A percentile compares a stretch with the other conserved stretches of the same genome.
Conservation (phyloP, 2,113 vertebrate genomes). For the Pipa parva region DNA sequence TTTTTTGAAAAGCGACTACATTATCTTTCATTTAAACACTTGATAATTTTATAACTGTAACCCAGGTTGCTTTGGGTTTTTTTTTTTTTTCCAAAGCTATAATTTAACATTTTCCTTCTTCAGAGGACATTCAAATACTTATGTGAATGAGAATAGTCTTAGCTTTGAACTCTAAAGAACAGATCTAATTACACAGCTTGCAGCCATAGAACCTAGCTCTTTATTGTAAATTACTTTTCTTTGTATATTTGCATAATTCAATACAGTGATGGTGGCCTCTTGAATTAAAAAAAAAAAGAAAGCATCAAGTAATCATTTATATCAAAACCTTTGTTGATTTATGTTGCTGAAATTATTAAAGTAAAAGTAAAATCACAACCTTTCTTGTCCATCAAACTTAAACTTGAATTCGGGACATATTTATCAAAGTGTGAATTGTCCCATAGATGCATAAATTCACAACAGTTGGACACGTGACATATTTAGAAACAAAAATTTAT, state of each 20-base stretch:
- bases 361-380: no score
- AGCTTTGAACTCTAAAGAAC: constrained; percentile 56
- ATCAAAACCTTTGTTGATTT: no score
- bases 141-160: constrained; percentile 52
- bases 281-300: no score
- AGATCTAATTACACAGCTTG: constrained; percentile 67
- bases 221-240: constrained; percentile 59
- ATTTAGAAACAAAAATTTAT: no score
- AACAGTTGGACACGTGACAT: no score
- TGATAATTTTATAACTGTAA: neutral
- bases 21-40: constrained; percentile 13
- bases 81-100: constrained; percentile 47
- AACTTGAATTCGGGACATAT: no score
- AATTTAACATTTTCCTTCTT: constrained; percentile 55
- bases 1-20: constrained; percentile 47
- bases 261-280: constrained; percentile 55
- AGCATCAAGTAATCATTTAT: no score
- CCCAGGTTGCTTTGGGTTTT: constrained; percentile 25
- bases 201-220: constrained; percentile 55
- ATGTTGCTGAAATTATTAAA: no score
- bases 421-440: no score
- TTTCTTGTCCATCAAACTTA: no score
- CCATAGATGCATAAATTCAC: no score
- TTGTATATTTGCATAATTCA: constrained; percentile 67
- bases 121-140: constrained; percentile 48